phyloP scores from a whole-genome alignment of 1,140 invertebrate genomes.

The Alviniconcha marisindica region DNA sequence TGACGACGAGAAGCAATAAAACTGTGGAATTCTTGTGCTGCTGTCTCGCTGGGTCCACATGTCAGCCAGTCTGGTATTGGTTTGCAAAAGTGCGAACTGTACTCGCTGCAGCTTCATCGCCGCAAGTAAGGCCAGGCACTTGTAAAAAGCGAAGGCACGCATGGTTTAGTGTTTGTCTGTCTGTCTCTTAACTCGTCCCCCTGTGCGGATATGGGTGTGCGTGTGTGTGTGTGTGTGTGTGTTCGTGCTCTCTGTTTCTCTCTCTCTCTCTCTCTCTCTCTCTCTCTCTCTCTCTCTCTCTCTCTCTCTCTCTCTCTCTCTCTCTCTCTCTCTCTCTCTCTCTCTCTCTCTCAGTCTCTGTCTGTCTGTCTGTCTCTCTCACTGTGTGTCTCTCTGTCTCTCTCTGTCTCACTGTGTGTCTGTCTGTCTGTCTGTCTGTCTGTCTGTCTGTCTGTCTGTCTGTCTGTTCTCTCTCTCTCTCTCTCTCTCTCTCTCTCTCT shows the following conservation, averaged over 20 bases:
- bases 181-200: no score
- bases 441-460: background rate
- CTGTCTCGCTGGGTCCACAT: no score
- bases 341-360: background rate
- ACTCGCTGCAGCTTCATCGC: no score
- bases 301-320: constrained; percentile 7
- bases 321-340: constrained; percentile 7
- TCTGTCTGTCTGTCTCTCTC: background rate
- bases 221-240: background rate
- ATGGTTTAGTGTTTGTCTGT: no score
- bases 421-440: background rate
- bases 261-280: constrained; percentile 11
- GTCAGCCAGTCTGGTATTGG: no score
- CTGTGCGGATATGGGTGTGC: background rate
- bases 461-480: background rate
- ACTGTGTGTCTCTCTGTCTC: background rate
- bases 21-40: no score
- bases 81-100: no score
- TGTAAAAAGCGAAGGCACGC: no score
- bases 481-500: no score
- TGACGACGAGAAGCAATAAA: no score
- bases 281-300: constrained; percentile 12
- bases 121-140: no score
- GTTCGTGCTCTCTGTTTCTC: background rate
- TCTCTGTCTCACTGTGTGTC: background rate